Evolutionary conservation across 2,113 vertebrate genomes (phyloP).

Genomic region (Dipodomys stephensi): DNA sequence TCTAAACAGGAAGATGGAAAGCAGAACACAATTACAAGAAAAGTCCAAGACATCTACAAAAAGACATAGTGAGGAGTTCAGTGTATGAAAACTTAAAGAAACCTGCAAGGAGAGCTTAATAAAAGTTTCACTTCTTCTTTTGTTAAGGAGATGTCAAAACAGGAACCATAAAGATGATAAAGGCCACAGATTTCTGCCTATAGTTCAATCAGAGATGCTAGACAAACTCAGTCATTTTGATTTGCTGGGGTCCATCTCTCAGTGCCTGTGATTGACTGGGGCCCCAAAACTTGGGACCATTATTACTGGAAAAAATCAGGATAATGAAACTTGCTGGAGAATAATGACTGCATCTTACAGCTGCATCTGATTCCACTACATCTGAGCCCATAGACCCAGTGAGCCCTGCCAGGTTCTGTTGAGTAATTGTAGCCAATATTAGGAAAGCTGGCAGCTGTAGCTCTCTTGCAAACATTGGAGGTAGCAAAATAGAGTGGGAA

Average conservation of each 20-base stretch:
- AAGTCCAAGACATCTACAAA: neutral
- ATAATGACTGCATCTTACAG: conserved; percentile 25
- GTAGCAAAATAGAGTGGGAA: neutral
- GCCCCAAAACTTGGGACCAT: conserved; percentile 36
- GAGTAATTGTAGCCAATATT: conserved; percentile 42
- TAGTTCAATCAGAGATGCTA: neutral
- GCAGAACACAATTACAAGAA: neutral
- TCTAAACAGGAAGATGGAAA: conserved; percentile 34
- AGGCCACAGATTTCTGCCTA: neutral
- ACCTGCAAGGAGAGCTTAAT: neutral
- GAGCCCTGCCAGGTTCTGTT: conserved; percentile 27
- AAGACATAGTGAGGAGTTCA: neutral
- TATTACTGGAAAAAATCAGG: conserved; percentile 53
- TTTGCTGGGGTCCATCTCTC: conserved; percentile 25
- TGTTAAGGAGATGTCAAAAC: conserved; percentile 54
- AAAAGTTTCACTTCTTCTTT: neutral
- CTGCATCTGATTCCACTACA: neutral
- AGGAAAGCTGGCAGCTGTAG: neutral
- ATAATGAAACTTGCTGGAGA: conserved; percentile 55
- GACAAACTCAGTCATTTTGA: conserved; percentile 37
- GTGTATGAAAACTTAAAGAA: conserved; percentile 34
- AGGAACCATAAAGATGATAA: neutral
- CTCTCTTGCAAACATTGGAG: neutral
- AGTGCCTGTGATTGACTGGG: conserved; percentile 21
- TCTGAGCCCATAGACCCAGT: neutral